Evolutionary conservation across 2,888 invertebrate genomes (phyloP), one percentile per base, ranked within the genome.

Genomic region (Zhuqinia jingwanae): DNA sequence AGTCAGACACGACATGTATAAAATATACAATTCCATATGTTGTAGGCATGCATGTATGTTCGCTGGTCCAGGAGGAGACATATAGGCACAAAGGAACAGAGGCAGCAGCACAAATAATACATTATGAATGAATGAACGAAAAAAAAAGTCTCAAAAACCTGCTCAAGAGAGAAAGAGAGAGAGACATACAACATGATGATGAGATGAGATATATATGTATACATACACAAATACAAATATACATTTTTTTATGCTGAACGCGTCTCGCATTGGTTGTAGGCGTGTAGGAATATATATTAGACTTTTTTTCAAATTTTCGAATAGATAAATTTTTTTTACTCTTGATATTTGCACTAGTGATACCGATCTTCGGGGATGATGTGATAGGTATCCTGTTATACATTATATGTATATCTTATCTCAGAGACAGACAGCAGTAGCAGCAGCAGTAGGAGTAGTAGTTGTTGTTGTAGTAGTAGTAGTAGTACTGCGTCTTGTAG

Each of bases 111-210:
- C 65, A 81, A 81, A 81, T 75, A 75, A 82, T 82, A 30, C 50
- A 75, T 82, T 73, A 81, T 73, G 81, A 81, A 81, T 75, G 75
- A 75, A 58, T 47, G 11, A 47, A 68, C 45, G 47, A 73, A n/a
- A n/a, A 36, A 8, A 36, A 20, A 36, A 56, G 53, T 75, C 75
- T 56, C 53, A 17, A n/a, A n/a, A n/a, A n/a, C 53, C 15, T 53
- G 53, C 15, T n/a, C 15, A 53, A n/a, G 17, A 53, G 17, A 53
- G 53, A 53, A 3, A 53, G 2, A 13, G 11, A 3, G 53, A 53
- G 53, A 53, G 3, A 53, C 36, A 36, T 36, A 36, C 36, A 36
- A 36, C n/a, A n/a, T n/a, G n/a, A n/a, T n/a, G n/a, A n/a, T n/a
- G n/a, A n/a, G n/a, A n/a, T n/a, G n/a, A 45, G 25, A 45, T 17